A percentile compares a stretch with the other conserved stretches of the same genome.
Evolutionary conservation across 2,888 invertebrate species (phyloP).

Genomic region (Tridacna crocea): DNA sequence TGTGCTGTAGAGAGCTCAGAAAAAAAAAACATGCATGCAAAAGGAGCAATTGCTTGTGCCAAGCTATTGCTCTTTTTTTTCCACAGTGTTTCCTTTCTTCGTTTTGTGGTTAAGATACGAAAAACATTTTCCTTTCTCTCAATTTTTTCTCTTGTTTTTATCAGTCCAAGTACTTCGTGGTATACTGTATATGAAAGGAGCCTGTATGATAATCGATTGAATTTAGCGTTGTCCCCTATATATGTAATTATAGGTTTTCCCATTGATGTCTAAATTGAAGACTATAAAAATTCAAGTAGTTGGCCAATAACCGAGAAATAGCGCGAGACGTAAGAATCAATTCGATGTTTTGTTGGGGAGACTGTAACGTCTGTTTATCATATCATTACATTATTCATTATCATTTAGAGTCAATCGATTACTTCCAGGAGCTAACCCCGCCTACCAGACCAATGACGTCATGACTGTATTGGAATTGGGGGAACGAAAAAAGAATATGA

Average conservation of each 20-base stretch:
- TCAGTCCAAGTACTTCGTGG: too few relatives aligned
- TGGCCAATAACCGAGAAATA: neutral
- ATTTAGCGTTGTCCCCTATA: too few relatives aligned
- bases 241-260: conserved; percentile 5
- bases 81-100: too few relatives aligned
- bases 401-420: conserved; percentile 8
- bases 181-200: too few relatives aligned
- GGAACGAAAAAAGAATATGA: neutral
- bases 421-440: neutral
- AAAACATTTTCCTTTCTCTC: too few relatives aligned
- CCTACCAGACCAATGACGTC: conserved; percentile 13
- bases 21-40: too few relatives aligned
- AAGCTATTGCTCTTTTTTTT: too few relatives aligned
- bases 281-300: neutral
- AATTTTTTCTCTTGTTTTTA: too few relatives aligned
- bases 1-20: too few relatives aligned
- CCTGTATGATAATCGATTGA: too few relatives aligned
- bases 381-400: conserved; percentile 24
- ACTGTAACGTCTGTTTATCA: conserved; percentile 6
- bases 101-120: too few relatives aligned
- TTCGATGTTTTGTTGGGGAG: conserved; percentile 6
- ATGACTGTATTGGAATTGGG: neutral
- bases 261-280: neutral
- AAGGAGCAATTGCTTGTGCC: too few relatives aligned
- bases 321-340: conserved; percentile 12